phyloP scores from a whole-genome alignment of 2,113 vertebrate species.

The Murina feae region DNA sequence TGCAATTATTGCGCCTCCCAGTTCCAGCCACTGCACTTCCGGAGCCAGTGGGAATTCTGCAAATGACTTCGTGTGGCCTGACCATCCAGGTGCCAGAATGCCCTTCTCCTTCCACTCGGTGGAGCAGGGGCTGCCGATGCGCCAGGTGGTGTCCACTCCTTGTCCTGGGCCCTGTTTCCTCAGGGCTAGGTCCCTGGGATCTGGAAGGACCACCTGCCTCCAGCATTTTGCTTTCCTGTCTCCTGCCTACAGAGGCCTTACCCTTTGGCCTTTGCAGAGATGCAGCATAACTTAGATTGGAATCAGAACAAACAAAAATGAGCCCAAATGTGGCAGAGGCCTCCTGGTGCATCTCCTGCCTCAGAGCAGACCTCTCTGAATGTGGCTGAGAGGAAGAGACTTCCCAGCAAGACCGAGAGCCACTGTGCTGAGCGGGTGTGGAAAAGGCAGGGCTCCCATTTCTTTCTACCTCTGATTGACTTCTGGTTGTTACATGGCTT shows the following conservation, averaged over 20 bases:
- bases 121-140: slow-evolving; percentile 66
- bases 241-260: neutral
- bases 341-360: neutral
- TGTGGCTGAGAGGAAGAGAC: neutral
- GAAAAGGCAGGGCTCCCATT: neutral
- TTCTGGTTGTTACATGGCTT: accelerated
- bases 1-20: slow-evolving; percentile 89
- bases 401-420: slow-evolving; percentile 38
- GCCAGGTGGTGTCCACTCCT: slow-evolving; percentile 78
- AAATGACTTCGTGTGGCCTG: slow-evolving; percentile 86
- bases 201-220: slow-evolving; percentile 63
- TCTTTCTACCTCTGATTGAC: neutral
- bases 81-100: slow-evolving; percentile 91
- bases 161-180: slow-evolving; percentile 75
- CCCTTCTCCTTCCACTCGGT: slow-evolving; percentile 85
- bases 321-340: neutral
- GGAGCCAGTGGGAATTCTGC: slow-evolving; percentile 86
- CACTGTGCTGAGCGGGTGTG: accelerated
- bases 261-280: accelerated
- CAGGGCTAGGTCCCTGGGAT: slow-evolving; percentile 67
- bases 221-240: slow-evolving; percentile 31
- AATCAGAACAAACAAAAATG: accelerated
- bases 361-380: neutral
- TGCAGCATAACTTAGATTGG: accelerated
- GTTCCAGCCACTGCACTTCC: slow-evolving; percentile 87